Conservation (phyloP, 1,140 invertebrate species). For the Papilio helenus region DNA sequence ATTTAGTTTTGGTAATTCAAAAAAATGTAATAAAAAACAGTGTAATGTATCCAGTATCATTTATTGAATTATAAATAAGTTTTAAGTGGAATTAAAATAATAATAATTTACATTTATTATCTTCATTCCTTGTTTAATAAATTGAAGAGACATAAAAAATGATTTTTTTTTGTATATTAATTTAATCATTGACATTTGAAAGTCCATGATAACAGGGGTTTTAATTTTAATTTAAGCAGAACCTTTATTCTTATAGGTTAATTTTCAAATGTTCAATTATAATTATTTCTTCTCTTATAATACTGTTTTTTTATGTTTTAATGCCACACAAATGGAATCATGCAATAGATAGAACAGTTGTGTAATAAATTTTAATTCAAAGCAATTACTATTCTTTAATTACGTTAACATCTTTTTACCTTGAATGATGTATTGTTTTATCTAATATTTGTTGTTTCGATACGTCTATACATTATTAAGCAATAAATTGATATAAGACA, state of each 20-base stretch:
- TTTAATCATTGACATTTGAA: not conserved
- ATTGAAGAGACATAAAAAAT: too few species aligned
- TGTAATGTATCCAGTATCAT: too few species aligned
- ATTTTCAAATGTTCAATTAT: not conserved
- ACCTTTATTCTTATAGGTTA: not conserved
- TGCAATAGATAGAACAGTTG: conserved; percentile 38
- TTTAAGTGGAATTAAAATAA: too few species aligned
- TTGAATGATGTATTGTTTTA: conserved; percentile 2
- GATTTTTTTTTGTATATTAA: not conserved
- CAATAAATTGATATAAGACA: not conserved
- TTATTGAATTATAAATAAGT: too few species aligned
- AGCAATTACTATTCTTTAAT: not conserved
- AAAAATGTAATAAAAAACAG: too few species aligned
- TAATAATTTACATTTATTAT: too few species aligned
- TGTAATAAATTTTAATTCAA: conserved; percentile 29
- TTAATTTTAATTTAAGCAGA: not conserved
- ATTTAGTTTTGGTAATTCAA: too few species aligned
- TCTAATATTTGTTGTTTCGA: not conserved
- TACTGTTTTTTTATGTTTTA: not conserved
- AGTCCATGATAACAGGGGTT: not conserved
- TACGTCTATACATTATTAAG: not conserved
- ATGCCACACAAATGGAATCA: not conserved
- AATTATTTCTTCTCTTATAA: not conserved
- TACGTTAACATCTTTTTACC: conserved; percentile 9
- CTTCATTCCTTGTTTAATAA: too few species aligned